phyloP scores from a whole-genome alignment of 2,888 invertebrate species.

The Rotaria sp. region DNA sequence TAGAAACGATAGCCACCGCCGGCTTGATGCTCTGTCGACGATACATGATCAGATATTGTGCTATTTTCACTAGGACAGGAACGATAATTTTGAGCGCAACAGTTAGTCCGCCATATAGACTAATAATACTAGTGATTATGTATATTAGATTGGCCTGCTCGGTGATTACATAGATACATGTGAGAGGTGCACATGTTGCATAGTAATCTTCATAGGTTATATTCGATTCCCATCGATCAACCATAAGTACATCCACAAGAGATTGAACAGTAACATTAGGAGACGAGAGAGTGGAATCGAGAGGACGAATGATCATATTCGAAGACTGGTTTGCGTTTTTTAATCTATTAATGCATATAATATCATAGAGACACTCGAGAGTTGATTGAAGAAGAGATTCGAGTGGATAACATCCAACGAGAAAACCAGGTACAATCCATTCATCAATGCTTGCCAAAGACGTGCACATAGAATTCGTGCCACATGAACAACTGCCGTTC shows the following conservation, averaged over 20 bases:
- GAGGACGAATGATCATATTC: neutral
- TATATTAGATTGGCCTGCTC: neutral
- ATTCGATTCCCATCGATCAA: neutral
- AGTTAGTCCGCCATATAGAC: neutral
- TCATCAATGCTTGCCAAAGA: neutral
- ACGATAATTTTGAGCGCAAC: neutral
- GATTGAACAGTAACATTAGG: neutral
- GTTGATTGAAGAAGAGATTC: slow-evolving; percentile 28
- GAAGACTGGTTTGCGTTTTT: neutral
- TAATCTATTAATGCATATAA: neutral
- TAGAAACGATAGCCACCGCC: no score
- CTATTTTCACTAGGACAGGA: neutral
- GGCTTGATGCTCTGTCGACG: no score
- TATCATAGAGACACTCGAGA: neutral
- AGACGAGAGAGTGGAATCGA: neutral
- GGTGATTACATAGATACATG: neutral
- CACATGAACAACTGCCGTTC: neutral
- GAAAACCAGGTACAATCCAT: neutral
- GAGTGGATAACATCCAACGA: neutral
- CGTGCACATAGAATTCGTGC: neutral
- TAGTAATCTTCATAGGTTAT: neutral
- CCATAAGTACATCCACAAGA: neutral
- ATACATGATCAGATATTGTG: neutral
- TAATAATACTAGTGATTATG: neutral
- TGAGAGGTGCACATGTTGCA: neutral